Conservation (phyloP, 2,888 invertebrate genomes). For the Germaria angustata region DNA sequence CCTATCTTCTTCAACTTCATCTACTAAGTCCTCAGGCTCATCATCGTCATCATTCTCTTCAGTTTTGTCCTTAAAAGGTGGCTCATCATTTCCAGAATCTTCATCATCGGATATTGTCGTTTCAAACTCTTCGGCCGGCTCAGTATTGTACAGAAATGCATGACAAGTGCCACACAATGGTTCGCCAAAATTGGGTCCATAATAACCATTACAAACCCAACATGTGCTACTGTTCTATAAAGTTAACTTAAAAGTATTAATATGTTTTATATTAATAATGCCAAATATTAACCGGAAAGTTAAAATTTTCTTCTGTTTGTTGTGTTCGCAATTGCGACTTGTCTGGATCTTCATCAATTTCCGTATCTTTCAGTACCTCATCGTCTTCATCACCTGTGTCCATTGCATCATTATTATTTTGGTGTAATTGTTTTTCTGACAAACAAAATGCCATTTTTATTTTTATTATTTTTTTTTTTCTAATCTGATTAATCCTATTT, state of each 20-base stretch:
- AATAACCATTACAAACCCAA: slow-evolving; percentile 93
- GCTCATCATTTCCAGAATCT: slow-evolving; percentile 97
- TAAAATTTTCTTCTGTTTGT: slow-evolving; percentile 71
- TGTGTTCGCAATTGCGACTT: slow-evolving; percentile 63
- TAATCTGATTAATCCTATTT: neutral
- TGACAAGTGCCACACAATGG: slow-evolving; percentile 96
- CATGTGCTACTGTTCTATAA: slow-evolving; percentile 81
- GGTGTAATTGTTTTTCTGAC: slow-evolving; percentile 61
- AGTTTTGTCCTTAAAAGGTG: slow-evolving; percentile 81
- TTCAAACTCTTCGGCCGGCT: slow-evolving; percentile 75
- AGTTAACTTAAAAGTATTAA: neutral
- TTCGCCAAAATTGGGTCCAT: slow-evolving; percentile 94
- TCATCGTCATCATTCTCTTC: slow-evolving; percentile 69
- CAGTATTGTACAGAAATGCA: slow-evolving; percentile 92
- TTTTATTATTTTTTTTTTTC: neutral
- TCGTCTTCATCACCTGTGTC: slow-evolving; percentile 56
- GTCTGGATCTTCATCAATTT: slow-evolving; percentile 68
- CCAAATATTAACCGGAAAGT: slow-evolving; percentile 73
- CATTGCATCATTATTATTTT: slow-evolving; percentile 60
- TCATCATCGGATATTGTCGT: slow-evolving; percentile 88
- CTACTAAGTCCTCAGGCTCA: slow-evolving; percentile 76
- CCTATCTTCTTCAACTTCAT: slow-evolving; percentile 70
- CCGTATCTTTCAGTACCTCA: slow-evolving; percentile 37
- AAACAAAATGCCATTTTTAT: slow-evolving; percentile 55
- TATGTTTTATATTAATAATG: neutral